A percentile compares a stretch with the other conserved stretches of the same genome.
Evolutionary conservation across 2,888 invertebrate genomes (phyloP).

Genomic region (Dendrolimus pini): DNA sequence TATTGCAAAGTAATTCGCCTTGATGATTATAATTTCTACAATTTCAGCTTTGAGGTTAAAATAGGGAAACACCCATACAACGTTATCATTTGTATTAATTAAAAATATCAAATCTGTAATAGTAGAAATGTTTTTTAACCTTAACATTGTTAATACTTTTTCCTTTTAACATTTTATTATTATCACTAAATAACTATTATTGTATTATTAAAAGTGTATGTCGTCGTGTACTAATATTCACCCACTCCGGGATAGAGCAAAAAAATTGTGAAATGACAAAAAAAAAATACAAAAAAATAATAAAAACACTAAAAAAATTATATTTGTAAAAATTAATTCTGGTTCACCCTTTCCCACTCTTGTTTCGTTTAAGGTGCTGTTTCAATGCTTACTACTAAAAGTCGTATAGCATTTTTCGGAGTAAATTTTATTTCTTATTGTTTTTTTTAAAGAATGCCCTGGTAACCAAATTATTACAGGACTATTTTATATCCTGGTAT

Average conservation of each 20-base stretch:
- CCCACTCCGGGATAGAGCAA: slow-evolving; percentile 63
- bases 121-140: slow-evolving; percentile 36
- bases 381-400: neutral
- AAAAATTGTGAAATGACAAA: slow-evolving; percentile 29
- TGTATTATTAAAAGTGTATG: slow-evolving; percentile 26
- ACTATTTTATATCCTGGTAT: too few species aligned
- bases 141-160: slow-evolving; percentile 21
- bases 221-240: slow-evolving; percentile 62
- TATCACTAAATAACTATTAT: slow-evolving; percentile 31
- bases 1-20: neutral
- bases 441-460: too few species aligned
- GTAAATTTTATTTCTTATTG: too few species aligned
- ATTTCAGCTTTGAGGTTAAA: slow-evolving; percentile 44
- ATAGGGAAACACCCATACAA: slow-evolving; percentile 7
- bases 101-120: slow-evolving; percentile 36
- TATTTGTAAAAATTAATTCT: slow-evolving; percentile 7
- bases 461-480: too few species aligned
- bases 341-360: neutral
- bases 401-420: too few species aligned
- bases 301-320: slow-evolving; percentile 10
- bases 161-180: slow-evolving; percentile 31
- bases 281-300: slow-evolving; percentile 30
- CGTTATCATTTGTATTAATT: slow-evolving; percentile 13
- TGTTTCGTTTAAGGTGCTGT: neutral
- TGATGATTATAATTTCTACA: slow-evolving; percentile 37